phyloP scores from a whole-genome alignment of 2,888 invertebrate species.

The Lepidocyrtinus sp. region DNA sequence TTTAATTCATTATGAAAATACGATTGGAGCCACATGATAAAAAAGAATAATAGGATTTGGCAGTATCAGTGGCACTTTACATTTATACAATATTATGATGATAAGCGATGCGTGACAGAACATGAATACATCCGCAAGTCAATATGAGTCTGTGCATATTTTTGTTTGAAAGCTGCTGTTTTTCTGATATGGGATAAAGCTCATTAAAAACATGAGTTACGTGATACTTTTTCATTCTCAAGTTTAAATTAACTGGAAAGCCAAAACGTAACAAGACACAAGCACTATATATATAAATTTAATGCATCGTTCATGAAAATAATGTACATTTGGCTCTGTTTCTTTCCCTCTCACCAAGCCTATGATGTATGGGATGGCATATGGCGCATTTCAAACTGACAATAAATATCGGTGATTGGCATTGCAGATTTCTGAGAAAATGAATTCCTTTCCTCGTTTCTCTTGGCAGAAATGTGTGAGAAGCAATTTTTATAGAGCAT shows the following conservation, averaged over 20 bases:
- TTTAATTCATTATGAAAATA: too few relatives aligned
- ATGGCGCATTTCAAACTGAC: slow-evolving; percentile 40
- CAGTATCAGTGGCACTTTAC: neutral
- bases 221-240: neutral
- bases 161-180: neutral
- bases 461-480: neutral
- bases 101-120: neutral
- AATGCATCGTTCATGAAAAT: too few relatives aligned
- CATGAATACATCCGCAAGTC: neutral
- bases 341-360: neutral
- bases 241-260: slow-evolving; percentile 13
- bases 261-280: neutral
- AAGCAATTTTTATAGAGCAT: neutral
- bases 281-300: neutral
- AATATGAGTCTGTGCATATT: too few relatives aligned
- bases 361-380: slow-evolving; percentile 37
- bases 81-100: slow-evolving; percentile 6
- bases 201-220: slow-evolving; percentile 9
- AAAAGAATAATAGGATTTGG: neutral
- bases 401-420: slow-evolving; percentile 47
- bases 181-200: neutral
- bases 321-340: neutral
- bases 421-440: neutral
- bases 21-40: neutral
- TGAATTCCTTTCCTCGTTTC: neutral